A percentile compares a stretch with the other conserved stretches of the same genome.
Evolutionary conservation across 2,888 invertebrate genomes (phyloP).

Genomic region (Hirtodrosophila histrioides): DNA sequence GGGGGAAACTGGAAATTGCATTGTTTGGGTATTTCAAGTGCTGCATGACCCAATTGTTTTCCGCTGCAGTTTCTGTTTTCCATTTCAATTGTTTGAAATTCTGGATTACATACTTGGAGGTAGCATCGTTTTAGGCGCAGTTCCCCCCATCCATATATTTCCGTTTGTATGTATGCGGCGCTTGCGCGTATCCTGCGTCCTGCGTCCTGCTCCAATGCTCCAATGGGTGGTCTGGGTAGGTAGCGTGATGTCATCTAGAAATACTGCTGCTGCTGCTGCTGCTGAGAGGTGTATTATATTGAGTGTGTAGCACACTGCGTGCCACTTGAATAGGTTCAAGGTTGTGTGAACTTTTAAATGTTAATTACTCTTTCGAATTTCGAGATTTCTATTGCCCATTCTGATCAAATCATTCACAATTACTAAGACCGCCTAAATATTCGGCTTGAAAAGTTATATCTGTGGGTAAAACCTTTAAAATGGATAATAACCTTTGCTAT

Average conservation of each 20-base stretch:
- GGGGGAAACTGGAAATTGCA: no score
- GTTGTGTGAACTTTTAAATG: no score
- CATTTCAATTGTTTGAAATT: conserved; percentile 1
- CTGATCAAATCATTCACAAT: no score
- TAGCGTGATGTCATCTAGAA: conserved; percentile 77
- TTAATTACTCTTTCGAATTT: no score
- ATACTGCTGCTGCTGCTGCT: conserved; percentile 33
- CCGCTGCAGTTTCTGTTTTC: conserved; percentile 9
- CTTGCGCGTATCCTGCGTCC: conserved; percentile 39
- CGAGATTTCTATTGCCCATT: no score
- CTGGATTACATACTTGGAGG: conserved; percentile 7
- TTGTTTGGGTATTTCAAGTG: conserved; percentile 33
- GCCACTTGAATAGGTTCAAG: no score
- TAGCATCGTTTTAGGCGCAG: conserved; percentile 67
- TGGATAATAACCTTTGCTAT: no score
- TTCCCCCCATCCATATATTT: conserved; percentile 29
- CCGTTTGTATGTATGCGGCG: conserved; percentile 68
- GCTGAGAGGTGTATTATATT: conserved; percentile 1
- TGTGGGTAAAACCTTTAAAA: no score
- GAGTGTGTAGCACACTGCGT: conserved; percentile 1
- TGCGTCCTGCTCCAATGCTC: conserved; percentile 22
- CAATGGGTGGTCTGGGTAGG: conserved; percentile 4
- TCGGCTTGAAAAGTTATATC: no score
- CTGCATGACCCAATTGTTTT: conserved; percentile 44
- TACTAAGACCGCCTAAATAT: no score